Conservation (phyloP, 2,113 vertebrate genomes). For the Tautogolabrus adspersus region DNA sequence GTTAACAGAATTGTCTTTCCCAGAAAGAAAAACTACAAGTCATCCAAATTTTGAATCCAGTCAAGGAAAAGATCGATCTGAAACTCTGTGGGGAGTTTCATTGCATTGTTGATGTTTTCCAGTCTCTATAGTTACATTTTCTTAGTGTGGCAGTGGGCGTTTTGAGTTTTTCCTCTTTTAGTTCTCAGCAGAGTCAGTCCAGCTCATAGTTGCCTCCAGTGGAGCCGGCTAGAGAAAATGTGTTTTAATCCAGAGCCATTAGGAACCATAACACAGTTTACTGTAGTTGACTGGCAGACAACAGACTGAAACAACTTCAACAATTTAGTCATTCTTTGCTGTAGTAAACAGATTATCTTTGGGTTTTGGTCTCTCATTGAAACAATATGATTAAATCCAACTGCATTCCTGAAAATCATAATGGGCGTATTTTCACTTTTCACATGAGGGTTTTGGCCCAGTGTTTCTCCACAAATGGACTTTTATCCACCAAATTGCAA, state of each 20-base stretch:
- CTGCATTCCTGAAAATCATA: not conserved
- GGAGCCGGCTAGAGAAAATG: conserved; percentile 18
- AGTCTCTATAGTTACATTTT: conserved; percentile 58
- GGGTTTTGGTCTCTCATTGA: not conserved
- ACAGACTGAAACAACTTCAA: not conserved
- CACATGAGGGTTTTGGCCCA: not conserved
- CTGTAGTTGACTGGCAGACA: not conserved
- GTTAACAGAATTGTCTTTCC: conserved; percentile 19
- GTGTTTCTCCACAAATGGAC: not conserved
- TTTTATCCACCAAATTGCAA: not conserved
- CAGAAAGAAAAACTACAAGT: conserved; percentile 17
- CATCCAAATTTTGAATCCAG: not conserved
- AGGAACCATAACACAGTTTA: not conserved
- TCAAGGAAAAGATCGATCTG: conserved; percentile 1
- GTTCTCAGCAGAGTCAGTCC: conserved; percentile 12
- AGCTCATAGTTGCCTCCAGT: conserved; percentile 4
- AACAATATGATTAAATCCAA: not conserved
- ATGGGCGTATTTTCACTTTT: not conserved
- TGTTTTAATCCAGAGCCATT: conserved; percentile 22
- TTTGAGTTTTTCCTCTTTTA: conserved; percentile 36
- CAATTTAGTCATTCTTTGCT: not conserved
- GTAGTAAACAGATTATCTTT: not conserved
- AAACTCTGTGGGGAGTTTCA: conserved; percentile 19
- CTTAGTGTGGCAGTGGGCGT: conserved; percentile 18
- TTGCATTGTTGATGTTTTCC: conserved; percentile 58